phyloP scores from a whole-genome alignment of 2,113 vertebrate genomes.

The Centropus bengalensis region DNA sequence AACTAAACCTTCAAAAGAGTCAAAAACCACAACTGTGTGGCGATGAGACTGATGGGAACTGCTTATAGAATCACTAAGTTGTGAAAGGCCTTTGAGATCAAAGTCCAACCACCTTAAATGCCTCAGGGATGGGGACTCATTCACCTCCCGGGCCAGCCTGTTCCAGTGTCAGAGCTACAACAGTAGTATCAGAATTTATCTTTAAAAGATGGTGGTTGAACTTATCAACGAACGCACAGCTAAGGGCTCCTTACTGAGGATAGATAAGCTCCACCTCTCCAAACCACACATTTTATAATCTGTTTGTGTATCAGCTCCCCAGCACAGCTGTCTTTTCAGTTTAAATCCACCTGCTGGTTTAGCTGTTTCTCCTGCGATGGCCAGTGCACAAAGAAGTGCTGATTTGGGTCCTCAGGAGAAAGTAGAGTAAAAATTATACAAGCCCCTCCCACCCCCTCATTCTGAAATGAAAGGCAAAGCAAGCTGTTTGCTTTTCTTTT shows the following conservation, averaged over 20 bases:
- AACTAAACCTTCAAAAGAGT: constrained; percentile 21
- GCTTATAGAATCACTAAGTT: background rate
- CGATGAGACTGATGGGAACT: constrained; percentile 1
- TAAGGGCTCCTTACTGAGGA: constrained; percentile 24
- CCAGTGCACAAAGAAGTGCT: background rate
- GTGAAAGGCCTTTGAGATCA: too few relatives aligned
- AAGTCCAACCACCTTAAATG: too few relatives aligned
- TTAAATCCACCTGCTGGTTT: constrained; percentile 49
- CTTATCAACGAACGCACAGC: constrained; percentile 47
- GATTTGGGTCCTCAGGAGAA: background rate
- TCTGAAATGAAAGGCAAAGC: background rate
- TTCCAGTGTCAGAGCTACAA: constrained; percentile 10
- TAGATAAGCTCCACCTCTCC: constrained; percentile 51
- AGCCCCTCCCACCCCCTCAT: background rate
- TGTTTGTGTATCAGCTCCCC: constrained; percentile 43
- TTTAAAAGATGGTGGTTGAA: constrained; percentile 51
- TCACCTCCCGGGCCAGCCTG: too few relatives aligned
- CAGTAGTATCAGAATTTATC: constrained; percentile 52
- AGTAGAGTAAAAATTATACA: background rate
- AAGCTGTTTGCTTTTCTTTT: background rate
- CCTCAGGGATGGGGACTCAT: too few relatives aligned
- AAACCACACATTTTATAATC: constrained; percentile 38
- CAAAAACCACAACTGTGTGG: constrained; percentile 10
- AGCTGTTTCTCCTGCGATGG: background rate
- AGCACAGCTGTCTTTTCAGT: background rate